Conservation (phyloP, 2,888 invertebrate species). For the Blera fallax region DNA sequence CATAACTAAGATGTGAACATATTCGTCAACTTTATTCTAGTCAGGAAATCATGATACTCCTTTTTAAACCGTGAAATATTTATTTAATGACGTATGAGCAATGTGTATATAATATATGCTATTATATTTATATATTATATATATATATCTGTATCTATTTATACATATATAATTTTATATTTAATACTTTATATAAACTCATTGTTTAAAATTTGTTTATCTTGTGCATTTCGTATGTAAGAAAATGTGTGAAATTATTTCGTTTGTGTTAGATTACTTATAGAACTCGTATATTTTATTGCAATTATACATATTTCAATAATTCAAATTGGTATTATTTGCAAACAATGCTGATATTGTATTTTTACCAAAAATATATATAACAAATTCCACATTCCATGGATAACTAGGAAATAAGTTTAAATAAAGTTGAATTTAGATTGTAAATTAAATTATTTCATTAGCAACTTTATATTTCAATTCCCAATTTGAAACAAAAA, state of each 20-base stretch:
- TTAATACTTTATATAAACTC: slow-evolving; percentile 6
- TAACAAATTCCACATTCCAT: slow-evolving; percentile 63
- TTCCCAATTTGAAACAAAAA: slow-evolving; percentile 39
- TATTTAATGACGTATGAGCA: neutral
- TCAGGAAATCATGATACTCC: slow-evolving; percentile 66
- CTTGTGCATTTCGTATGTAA: slow-evolving; percentile 18
- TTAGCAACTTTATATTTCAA: slow-evolving; percentile 58
- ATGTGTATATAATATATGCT: slow-evolving; percentile 13
- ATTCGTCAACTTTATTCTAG: slow-evolving; percentile 57
- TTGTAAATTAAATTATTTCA: slow-evolving; percentile 51
- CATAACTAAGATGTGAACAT: slow-evolving; percentile 11
- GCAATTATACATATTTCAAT: slow-evolving; percentile 29
- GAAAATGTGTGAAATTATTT: slow-evolving; percentile 21
- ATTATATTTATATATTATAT: slow-evolving; percentile 10
- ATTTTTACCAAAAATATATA: slow-evolving; percentile 27
- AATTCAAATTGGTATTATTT: slow-evolving; percentile 64
- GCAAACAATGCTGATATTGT: slow-evolving; percentile 63
- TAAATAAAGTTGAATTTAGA: slow-evolving; percentile 35
- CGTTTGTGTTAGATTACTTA: slow-evolving; percentile 35
- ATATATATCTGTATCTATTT: slow-evolving; percentile 5
- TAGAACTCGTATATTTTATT: slow-evolving; percentile 8
- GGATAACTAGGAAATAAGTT: slow-evolving; percentile 54
- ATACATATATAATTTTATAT: neutral
- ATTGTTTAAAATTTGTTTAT: slow-evolving; percentile 24
- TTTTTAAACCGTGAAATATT: slow-evolving; percentile 20